phyloP scores from a whole-genome alignment of 2,113 vertebrate species.

The Prinia subflava region DNA sequence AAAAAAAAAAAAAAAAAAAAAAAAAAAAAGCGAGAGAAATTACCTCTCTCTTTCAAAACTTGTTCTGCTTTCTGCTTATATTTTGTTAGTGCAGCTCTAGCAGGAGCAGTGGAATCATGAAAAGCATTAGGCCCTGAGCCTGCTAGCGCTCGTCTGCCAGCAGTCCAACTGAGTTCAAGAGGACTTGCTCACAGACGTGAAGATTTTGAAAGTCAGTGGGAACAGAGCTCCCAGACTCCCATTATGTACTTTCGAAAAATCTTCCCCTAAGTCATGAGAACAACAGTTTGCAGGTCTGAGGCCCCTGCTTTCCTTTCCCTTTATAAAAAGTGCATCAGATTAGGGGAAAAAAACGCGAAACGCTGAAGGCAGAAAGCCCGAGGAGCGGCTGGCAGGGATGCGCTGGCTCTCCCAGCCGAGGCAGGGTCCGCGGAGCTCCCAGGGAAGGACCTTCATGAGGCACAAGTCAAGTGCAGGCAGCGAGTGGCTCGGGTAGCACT shows the following conservation, averaged over 20 bases:
- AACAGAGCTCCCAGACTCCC: neutral
- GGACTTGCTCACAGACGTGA: neutral
- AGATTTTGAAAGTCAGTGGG: conserved; percentile 12
- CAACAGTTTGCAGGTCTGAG: neutral
- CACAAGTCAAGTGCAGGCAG: conserved; percentile 40
- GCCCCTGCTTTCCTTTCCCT: neutral
- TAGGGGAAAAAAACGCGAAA: neutral
- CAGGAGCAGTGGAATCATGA: neutral
- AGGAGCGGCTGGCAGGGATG: neutral
- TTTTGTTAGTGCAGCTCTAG: neutral
- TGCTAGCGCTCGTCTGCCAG: neutral
- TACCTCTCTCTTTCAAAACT: conserved; percentile 18
- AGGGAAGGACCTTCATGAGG: neutral
- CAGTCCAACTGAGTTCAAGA: neutral
- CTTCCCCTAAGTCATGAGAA: neutral
- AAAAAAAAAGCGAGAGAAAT: neutral
- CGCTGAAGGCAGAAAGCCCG: neutral
- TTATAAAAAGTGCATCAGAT: neutral
- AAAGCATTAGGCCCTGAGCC: conserved; percentile 47
- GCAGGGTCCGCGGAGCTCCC: neutral
- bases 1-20: neutral
- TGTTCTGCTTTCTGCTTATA: neutral
- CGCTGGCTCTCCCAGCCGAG: neutral
- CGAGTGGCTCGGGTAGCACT: neutral
- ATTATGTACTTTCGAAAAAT: conserved; percentile 4